phyloP scores from a whole-genome alignment of 1,140 invertebrate genomes.

The Drosophila nikananu region DNA sequence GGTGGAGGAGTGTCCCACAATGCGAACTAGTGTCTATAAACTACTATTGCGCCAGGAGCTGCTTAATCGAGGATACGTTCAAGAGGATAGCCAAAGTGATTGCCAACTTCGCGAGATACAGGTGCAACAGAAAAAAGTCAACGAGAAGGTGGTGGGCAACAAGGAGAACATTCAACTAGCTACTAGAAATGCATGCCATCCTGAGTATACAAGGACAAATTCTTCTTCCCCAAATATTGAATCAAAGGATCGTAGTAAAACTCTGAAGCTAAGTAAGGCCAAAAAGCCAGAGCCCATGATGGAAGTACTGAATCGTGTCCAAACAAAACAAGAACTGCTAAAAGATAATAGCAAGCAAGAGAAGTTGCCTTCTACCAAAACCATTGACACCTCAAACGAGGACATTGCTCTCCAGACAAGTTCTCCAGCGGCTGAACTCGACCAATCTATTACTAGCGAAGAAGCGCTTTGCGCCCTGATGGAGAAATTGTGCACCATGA shows the following conservation, averaged over 20 bases:
- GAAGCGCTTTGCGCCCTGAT: neutral
- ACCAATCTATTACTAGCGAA: neutral
- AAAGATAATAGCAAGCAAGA: neutral
- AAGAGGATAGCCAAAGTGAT: neutral
- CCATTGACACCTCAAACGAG: neutral
- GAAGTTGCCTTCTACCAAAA: neutral
- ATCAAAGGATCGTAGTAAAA: no score
- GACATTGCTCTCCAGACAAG: neutral
- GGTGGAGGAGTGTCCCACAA: conserved; percentile 43
- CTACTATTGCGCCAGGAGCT: conserved; percentile 35
- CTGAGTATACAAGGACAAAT: neutral
- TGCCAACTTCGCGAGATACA: neutral
- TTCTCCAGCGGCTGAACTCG: neutral
- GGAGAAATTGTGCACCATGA: neutral
- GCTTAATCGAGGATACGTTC: conserved; percentile 10
- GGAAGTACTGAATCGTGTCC: no score
- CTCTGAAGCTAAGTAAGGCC: neutral
- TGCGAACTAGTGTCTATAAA: conserved; percentile 38
- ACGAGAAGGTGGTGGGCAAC: neutral
- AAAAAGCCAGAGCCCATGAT: neutral
- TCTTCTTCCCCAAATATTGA: neutral
- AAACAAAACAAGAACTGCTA: neutral
- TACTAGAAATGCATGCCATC: no score
- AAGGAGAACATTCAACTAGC: conserved; percentile 1
- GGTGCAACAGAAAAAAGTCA: neutral